phyloP scores from a whole-genome alignment of 1,140 invertebrate genomes.

The Drosophila carrolli region DNA sequence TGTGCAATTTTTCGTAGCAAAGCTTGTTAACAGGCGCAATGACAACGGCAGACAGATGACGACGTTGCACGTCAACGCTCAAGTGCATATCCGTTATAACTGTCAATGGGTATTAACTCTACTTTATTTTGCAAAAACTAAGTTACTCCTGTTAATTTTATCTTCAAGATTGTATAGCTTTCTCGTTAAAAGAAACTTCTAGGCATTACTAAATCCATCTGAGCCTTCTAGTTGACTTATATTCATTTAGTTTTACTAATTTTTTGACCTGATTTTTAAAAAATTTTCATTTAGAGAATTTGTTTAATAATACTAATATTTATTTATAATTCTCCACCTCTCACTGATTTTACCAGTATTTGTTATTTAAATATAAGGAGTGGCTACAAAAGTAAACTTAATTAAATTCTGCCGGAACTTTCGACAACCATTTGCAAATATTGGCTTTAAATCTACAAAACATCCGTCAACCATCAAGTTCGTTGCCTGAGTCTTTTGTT shows the following conservation, averaged over 20 bases:
- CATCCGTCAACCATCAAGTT: slow-evolving; percentile 34
- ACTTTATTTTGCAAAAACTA: not conserved
- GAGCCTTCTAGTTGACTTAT: not conserved
- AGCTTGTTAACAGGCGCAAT: slow-evolving; percentile 69
- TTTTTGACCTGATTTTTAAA: too few relatives aligned
- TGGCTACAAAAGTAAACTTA: not conserved
- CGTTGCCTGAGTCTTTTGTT: slow-evolving; percentile 60
- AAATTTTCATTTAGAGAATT: too few relatives aligned
- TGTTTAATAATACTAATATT: too few relatives aligned
- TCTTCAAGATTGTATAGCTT: not conserved
- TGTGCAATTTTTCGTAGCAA: slow-evolving; percentile 58
- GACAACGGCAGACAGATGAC: slow-evolving; percentile 63
- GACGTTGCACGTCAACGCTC: slow-evolving; percentile 67
- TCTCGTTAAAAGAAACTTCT: too few relatives aligned
- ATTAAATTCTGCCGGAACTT: too few relatives aligned
- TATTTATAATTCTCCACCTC: too few relatives aligned
- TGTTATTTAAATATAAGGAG: not conserved
- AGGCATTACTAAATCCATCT: not conserved
- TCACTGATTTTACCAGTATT: too few relatives aligned
- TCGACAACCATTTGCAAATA: slow-evolving; percentile 4
- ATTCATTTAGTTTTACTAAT: too few relatives aligned
- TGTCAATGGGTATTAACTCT: slow-evolving; percentile 65
- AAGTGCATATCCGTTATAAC: slow-evolving; percentile 80
- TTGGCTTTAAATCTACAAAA: slow-evolving; percentile 6
- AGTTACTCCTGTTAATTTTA: not conserved